phyloP scores from a whole-genome alignment of 2,113 vertebrate genomes.

The Opisthocomus hoazin region DNA sequence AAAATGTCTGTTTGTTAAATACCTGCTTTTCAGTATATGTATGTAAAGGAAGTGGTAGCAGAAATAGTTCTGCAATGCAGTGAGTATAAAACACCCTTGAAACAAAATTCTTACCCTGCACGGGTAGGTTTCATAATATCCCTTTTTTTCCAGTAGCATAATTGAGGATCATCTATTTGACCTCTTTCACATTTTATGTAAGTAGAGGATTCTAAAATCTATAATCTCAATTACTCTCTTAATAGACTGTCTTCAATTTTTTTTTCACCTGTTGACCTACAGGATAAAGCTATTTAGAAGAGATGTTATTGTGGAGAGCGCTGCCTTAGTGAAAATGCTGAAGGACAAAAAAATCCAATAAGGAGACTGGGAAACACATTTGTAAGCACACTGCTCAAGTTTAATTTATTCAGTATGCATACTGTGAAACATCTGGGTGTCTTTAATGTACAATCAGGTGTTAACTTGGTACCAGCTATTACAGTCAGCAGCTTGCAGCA shows the following conservation, averaged over 20 bases:
- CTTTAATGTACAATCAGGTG: neutral
- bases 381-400: neutral
- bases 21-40: neutral
- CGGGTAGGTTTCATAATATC: neutral
- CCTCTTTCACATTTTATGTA: neutral
- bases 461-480: neutral
- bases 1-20: neutral
- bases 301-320: neutral
- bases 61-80: neutral
- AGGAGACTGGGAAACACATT: neutral
- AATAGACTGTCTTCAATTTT: conserved; percentile 8
- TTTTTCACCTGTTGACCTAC: conserved; percentile 1
- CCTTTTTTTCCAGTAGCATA: neutral
- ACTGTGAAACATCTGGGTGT: neutral
- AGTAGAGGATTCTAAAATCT: conserved; percentile 24
- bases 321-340: conserved; percentile 25
- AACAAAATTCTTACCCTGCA: neutral
- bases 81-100: neutral
- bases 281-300: conserved; percentile 51
- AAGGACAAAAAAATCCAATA: conserved; percentile 50
- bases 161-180: conserved; percentile 17
- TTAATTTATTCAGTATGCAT: neutral
- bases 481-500: neutral
- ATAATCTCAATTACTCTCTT: conserved; percentile 48
- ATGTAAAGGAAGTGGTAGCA: neutral